phyloP scores from a whole-genome alignment of 2,888 invertebrate genomes.

The Trypoxylon attenuatum region DNA sequence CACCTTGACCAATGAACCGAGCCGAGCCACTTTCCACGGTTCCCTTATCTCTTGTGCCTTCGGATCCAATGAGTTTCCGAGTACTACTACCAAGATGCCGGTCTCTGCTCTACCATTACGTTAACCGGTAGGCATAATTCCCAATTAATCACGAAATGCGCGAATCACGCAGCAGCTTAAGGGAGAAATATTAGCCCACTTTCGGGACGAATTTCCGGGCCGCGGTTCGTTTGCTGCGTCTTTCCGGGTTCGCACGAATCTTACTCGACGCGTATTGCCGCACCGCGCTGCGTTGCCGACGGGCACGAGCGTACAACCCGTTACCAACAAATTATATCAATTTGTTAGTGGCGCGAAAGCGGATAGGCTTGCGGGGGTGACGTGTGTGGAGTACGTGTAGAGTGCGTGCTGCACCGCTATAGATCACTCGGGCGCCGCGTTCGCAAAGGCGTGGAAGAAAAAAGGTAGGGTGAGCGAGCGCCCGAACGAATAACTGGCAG shows the following conservation, averaged over 20 bases:
- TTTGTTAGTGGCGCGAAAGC: slow-evolving; percentile 59
- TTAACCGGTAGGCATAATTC: no score
- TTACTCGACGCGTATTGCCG: slow-evolving; percentile 46
- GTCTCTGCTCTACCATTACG: no score
- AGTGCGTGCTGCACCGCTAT: slow-evolving; percentile 66
- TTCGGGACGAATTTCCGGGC: slow-evolving; percentile 9
- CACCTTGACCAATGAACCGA: no score
- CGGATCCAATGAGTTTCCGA: no score
- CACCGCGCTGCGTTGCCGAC: no score
- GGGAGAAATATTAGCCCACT: slow-evolving; percentile 7
- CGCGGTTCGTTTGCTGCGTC: slow-evolving; percentile 12
- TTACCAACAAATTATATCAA: slow-evolving; percentile 64
- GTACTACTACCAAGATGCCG: no score
- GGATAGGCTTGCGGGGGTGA: slow-evolving; percentile 63
- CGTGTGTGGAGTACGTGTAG: slow-evolving; percentile 30
- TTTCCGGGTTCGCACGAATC: slow-evolving; percentile 59
- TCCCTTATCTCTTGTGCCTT: no score
- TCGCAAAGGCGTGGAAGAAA: slow-evolving; percentile 46
- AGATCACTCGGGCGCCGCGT: slow-evolving; percentile 55
- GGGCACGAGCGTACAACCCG: slow-evolving; percentile 34
- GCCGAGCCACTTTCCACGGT: neutral
- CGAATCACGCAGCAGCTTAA: neutral
- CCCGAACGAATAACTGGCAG: slow-evolving; percentile 21
- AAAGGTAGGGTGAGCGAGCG: no score
- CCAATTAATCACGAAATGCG: neutral